A percentile compares a stretch with the other conserved stretches of the same genome.
Conservation (phyloP, 2,888 invertebrate genomes). For the Girardia tigrina region DNA sequence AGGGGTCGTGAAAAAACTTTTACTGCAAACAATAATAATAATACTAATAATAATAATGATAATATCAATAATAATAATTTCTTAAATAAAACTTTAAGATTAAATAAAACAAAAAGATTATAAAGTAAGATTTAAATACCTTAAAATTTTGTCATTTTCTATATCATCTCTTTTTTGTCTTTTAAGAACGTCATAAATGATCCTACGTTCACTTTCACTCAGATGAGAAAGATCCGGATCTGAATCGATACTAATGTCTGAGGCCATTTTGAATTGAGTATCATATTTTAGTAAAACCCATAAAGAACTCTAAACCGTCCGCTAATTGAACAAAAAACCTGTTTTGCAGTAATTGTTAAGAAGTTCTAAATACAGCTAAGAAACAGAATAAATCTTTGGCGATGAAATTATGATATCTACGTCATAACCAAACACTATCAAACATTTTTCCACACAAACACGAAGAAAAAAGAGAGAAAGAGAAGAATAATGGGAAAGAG, state of each 20-base stretch:
- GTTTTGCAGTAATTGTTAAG: neutral
- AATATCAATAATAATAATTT: too few species aligned
- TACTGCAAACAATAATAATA: too few species aligned
- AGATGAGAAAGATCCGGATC: conserved; percentile 16
- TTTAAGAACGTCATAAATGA: neutral
- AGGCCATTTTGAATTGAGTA: neutral
- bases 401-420: neutral
- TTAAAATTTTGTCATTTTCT: neutral
- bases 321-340: neutral
- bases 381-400: conserved; percentile 3
- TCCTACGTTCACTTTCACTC: conserved; percentile 6
- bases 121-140: too few species aligned
- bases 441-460: conserved; percentile 2
- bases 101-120: too few species aligned
- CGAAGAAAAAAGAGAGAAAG: neutral
- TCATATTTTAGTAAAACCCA: neutral
- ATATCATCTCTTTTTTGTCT: conserved; percentile 16
- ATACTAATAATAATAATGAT: too few species aligned
- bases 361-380: neutral
- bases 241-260: neutral
- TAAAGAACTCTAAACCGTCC: neutral
- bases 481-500: neutral
- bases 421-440: conserved; percentile 19
- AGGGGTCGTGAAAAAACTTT: too few species aligned
- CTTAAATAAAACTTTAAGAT: too few species aligned